Base-by-base conservation (phyloP, 2,113 vertebrate species). In the Mohoua ochrocephala region DNA sequence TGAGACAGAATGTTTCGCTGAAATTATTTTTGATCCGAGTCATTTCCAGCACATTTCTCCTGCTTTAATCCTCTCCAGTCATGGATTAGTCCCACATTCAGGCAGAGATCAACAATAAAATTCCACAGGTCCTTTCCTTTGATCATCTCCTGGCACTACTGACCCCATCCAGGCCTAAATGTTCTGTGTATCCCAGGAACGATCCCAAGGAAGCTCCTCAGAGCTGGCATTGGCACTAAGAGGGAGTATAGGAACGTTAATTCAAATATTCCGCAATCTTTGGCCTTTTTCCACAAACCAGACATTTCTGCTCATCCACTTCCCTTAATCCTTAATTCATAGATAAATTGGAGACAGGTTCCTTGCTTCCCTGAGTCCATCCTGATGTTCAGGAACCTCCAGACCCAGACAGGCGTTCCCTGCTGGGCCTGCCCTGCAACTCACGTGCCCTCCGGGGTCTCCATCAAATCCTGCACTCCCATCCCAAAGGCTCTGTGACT, bases 381-480 rank as follows among this genome's bases (percentile, higher is more conserved):
- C 50, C 75, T 7, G 4, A 1, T 7, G 14, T 7, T 49, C 39
- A 28, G 23, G 23, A 52, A 22, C 11, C 18, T 26, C 35, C 13
- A 53, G 31, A 28, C 5, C 14, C 49, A 15, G 14, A 13, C 3
- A 2, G 16, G 10, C 4, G 27, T 1, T 50, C 20, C 27, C 49
- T 28, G 10, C 16, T 15, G 31, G 0, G 13, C 10, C 35, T 31
- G 33, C 27, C 45, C 37, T 6, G n/a, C n/a, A n/a, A n/a, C n/a
- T n/a, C n/a, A n/a, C n/a, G n/a, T n/a, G n/a, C n/a, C 7, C 13
- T 19, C 6, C 0, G 9, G 14, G 15, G 7, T 7, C 42, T 20
- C 53, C 7, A 18, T 5, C 30, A 39, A 15, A 41, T 2, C 7
- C 28, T 5, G 6, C 30, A 18, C 3, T 3, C 45, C 45, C 45